Evolutionary conservation across 1,140 invertebrate species (phyloP).

Genomic region (Drosophila tristis): DNA sequence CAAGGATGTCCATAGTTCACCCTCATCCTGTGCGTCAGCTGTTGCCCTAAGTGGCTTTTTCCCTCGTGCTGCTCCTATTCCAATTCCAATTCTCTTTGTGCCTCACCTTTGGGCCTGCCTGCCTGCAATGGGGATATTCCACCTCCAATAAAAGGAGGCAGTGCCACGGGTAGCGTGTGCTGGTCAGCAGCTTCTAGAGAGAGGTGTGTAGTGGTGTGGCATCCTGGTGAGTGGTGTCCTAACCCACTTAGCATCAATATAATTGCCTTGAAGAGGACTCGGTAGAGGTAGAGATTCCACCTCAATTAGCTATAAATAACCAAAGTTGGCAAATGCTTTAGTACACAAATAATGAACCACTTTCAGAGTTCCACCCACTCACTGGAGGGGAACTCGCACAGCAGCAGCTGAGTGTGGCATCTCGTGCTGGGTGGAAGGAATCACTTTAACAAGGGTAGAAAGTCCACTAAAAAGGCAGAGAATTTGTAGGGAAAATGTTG

Average conservation of each 20-base stretch:
- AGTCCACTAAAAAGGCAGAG: no score
- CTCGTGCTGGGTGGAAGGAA: no score
- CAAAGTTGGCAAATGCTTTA: conserved; percentile 3
- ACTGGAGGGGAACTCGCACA: conserved; percentile 5
- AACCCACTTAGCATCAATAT: conserved; percentile 42
- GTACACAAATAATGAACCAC: conserved; percentile 28
- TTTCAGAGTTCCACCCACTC: neutral
- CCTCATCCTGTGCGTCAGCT: conserved; percentile 53
- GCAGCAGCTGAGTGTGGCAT: no score
- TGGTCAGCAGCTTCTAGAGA: conserved; percentile 13
- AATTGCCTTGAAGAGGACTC: conserved; percentile 40
- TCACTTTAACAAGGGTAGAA: no score
- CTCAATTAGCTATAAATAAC: conserved; percentile 73
- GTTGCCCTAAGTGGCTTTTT: conserved; percentile 56
- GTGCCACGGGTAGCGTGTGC: neutral
- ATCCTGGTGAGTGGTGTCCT: conserved; percentile 16
- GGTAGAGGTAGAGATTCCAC: conserved; percentile 5
- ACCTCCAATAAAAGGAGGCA: neutral
- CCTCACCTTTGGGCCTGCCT: conserved; percentile 32
- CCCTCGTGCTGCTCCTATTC: conserved; percentile 15
- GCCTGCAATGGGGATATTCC: neutral
- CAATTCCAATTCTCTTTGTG: conserved; percentile 13
- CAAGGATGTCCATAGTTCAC: conserved; percentile 42
- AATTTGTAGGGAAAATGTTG: no score
- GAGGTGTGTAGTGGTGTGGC: neutral